Evolutionary conservation across 1,140 invertebrate species (phyloP).

Genomic region (Brachionus paranguensis): DNA sequence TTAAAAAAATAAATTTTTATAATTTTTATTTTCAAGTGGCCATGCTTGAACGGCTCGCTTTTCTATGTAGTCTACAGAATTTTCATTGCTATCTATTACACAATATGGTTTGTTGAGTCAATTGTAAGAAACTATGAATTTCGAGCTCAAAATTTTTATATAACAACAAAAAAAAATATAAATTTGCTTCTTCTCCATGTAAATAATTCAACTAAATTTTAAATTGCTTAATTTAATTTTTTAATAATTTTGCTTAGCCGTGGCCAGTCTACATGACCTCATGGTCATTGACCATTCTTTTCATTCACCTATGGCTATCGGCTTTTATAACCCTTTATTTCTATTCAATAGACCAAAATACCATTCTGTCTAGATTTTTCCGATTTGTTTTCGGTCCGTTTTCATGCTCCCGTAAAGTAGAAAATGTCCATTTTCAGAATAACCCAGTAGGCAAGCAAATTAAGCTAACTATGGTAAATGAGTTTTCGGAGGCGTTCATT

Average conservation of each 20-base stretch:
- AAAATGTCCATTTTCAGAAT: neutral
- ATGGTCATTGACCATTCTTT: slow-evolving; percentile 30
- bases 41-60: neutral
- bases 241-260: neutral
- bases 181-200: slow-evolving; percentile 23
- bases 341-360: slow-evolving; percentile 26
- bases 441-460: neutral
- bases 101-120: slow-evolving; percentile 30
- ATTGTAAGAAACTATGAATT: slow-evolving; percentile 38
- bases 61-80: slow-evolving; percentile 24
- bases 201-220: neutral
- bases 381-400: slow-evolving; percentile 20
- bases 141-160: slow-evolving; percentile 14
- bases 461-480: neutral
- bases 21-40: slow-evolving; percentile 3
- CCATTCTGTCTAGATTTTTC: neutral
- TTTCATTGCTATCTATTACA: slow-evolving; percentile 38
- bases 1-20: neutral
- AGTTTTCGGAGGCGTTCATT: neutral
- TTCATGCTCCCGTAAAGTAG: neutral
- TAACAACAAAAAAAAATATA: slow-evolving; percentile 11
- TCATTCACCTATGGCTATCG: slow-evolving; percentile 18
- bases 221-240: neutral
- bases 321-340: slow-evolving; percentile 20
- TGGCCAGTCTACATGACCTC: slow-evolving; percentile 39